Conservation (phyloP, 2,113 vertebrate genomes). For the Leucopsar rothschildi region DNA sequence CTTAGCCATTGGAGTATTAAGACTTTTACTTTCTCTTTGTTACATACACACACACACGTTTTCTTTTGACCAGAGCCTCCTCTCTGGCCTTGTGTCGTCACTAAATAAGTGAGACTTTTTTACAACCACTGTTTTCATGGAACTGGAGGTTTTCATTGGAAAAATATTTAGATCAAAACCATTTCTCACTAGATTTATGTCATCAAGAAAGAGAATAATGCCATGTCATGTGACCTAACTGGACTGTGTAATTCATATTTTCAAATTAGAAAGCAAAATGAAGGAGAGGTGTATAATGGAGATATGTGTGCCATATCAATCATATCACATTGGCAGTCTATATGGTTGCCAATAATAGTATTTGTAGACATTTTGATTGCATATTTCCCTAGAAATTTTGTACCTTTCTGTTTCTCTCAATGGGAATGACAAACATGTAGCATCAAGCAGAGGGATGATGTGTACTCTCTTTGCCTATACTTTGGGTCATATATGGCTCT, state of each 20-base stretch:
- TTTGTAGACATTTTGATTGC: not conserved
- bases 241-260: not conserved
- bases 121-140: not conserved
- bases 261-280: not conserved
- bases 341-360: not conserved
- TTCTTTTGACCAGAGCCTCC: not conserved
- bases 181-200: not conserved
- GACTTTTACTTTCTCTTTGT: not conserved
- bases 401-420: not conserved
- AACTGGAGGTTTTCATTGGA: not conserved
- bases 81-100: not conserved
- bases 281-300: not conserved
- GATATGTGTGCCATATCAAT: no score
- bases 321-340: no score
- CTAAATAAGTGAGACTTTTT: not conserved
- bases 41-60: rapidly evolving
- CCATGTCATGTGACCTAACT: not conserved
- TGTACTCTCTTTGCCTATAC: not conserved
- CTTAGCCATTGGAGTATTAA: not conserved
- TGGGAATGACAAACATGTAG: not conserved
- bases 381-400: not conserved
- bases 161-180: not conserved
- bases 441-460: not conserved
- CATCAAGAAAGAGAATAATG: not conserved
- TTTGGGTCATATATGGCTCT: not conserved